phyloP scores from a whole-genome alignment of 1,140 invertebrate species.

The Ptiloglossa arizonensis region DNA sequence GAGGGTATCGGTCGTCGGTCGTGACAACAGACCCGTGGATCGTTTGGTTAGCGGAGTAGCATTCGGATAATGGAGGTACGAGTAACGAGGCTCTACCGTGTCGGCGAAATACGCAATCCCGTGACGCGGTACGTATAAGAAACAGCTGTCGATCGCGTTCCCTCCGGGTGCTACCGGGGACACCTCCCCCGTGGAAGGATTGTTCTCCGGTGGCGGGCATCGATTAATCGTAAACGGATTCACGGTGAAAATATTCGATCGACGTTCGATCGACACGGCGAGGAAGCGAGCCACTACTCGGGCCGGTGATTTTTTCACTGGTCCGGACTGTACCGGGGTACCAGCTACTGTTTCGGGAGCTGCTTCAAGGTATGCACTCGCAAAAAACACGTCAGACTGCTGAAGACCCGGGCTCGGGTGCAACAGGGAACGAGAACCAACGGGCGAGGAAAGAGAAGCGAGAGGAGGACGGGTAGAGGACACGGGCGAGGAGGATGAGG shows the following conservation, averaged over 20 bases:
- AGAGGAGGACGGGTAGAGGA: neutral
- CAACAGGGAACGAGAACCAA: slow-evolving; percentile 44
- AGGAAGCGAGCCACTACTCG: slow-evolving; percentile 13
- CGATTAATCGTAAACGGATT: neutral
- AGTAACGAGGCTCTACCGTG: too few relatives aligned
- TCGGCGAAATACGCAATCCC: too few relatives aligned
- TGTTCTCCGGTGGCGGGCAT: too few relatives aligned
- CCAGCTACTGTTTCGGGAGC: slow-evolving; percentile 82
- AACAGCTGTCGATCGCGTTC: too few relatives aligned
- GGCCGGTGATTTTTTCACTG: slow-evolving; percentile 75
- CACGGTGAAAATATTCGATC: slow-evolving; percentile 10
- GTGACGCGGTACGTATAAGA: too few relatives aligned
- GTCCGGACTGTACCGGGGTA: slow-evolving; percentile 79
- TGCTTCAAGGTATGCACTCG: slow-evolving; percentile 80
- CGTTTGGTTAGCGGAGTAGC: too few relatives aligned
- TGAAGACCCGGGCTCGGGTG: slow-evolving; percentile 67
- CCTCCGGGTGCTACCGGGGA: too few relatives aligned
- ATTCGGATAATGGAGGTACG: too few relatives aligned
- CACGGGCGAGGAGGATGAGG: slow-evolving; percentile 47
- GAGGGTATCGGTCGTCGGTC: too few relatives aligned
- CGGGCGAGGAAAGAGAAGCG: slow-evolving; percentile 38
- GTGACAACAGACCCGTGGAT: too few relatives aligned
- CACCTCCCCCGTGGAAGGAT: neutral
- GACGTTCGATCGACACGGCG: slow-evolving; percentile 21
- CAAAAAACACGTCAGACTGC: slow-evolving; percentile 82